Conservation (phyloP, 2,797 vertebrate species). For the Phoebastria nigripes region DNA sequence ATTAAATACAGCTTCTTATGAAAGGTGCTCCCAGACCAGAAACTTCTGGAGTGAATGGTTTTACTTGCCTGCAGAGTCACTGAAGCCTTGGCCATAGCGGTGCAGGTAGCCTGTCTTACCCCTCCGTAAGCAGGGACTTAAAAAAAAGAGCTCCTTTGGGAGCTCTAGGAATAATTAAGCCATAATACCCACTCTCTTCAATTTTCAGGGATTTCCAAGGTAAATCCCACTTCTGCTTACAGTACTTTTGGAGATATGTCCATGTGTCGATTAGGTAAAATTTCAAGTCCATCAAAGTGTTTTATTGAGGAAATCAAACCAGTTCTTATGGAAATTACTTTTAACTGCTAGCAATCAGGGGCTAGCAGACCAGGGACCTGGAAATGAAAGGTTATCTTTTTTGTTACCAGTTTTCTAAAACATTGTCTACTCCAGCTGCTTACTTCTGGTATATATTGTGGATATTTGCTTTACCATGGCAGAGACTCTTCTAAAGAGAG, state of each 20-base stretch:
- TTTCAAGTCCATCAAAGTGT: neutral
- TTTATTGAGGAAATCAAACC: neutral
- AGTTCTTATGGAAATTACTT: neutral
- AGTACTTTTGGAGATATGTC: neutral
- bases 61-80: neutral
- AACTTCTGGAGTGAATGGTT: neutral
- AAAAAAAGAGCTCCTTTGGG: neutral
- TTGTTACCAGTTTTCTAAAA: neutral
- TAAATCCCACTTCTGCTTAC: neutral
- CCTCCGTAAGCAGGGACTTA: fast-evolving
- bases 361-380: neutral
- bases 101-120: neutral
- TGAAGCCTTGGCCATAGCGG: fast-evolving
- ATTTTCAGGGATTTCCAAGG: neutral
- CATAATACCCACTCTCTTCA: neutral
- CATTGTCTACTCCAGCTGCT: neutral
- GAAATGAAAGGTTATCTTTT: neutral
- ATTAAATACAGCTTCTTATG: neutral
- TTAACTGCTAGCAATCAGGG: neutral
- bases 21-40: neutral
- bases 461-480: neutral
- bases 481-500: neutral
- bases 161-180: neutral
- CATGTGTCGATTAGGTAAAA: neutral
- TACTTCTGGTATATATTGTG: neutral